Base-by-base conservation (phyloP, 2,113 vertebrate genomes). In the Thalassarche chlororhynchos region DNA sequence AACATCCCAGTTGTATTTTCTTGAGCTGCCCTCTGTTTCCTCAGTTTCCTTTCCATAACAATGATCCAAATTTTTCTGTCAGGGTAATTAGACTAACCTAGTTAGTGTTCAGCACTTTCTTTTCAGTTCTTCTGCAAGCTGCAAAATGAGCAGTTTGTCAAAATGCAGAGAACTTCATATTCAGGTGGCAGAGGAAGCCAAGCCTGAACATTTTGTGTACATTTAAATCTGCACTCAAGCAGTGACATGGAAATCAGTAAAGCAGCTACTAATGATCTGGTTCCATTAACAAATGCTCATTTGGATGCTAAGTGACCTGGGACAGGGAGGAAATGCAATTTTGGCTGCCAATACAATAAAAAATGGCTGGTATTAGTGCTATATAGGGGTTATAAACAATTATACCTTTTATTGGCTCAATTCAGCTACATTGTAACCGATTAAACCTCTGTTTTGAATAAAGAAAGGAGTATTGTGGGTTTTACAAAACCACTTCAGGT, bases 251-350 rank as follows among this genome's bases (percentile, higher is more conserved):
- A 97, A 97, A 96, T 97, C 95, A 92, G 96, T 85, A 88, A 80
- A 90, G 69, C 78, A 91, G 60, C 54, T 96, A 91, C 96, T 98
- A 98, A 98, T 98, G 97, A 98, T 97, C 95, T 97, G 79, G 62
- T 91, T 97, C 97, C 96, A 97, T 98, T 98, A 98, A 98, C 91
- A 97, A 98, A 93, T 91, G 92, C 90, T 98, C 93, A 92, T 98
- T 98, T 98, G 93, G 82, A 81, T 97, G 65, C 87, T 96, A 97
- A 98, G 97, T 98, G 98, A 98, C 95, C 97, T 91, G 93, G 98
- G 91, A 97, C 76, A 65, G 83, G 98, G 74, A 97, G 92, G 68
- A 98, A 98, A 97, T 97, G 94, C 55, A 97, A 97, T 98, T 98
- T 96, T 97, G 80, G 38, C 68, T 98, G 98, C 91, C 98, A 97